Base-by-base conservation (phyloP, 2,113 vertebrate species). In the Rhipidura dahli region DNA sequence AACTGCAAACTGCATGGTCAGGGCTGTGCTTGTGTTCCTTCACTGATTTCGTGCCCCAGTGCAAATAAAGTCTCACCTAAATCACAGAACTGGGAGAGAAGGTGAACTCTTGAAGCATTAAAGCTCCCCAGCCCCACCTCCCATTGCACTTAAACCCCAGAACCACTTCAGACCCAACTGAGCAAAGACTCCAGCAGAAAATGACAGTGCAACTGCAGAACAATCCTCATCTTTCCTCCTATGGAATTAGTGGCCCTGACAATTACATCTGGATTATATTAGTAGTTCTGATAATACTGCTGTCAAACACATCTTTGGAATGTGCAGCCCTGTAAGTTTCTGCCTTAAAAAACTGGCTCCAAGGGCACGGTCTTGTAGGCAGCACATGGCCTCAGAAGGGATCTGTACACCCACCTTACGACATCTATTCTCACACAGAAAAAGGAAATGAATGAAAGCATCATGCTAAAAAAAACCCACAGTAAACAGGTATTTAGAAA, bases 271-370 rank as follows among this genome's bases (percentile, higher is more conserved):
- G 31, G n/a, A 65, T 77, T 83, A n/a, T 33, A n/a, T 33, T 5
- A 44, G 30, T 6, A 2, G 1, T 73, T 44, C 45, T 65, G 59
- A 27, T n/a, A n/a, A 57, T 10, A 35, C 0, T 20, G 17, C 7
- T 53, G 40, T 17, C 56, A 89, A 90, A 80, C 8, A n/a, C 47
- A 50, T 4, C 2, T 64, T 64, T 79, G 47, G 16, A 78, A 57
- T 1, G 5, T 13, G 27, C 35, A 87, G 7, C 75, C 1, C 13
- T 2, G 0, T 6, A 42, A 22, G 15, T 28, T 89, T 57, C 47
- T 75, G 23, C 11, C 24, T 82, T 63, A 33, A 63, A 60, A 84
- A 31, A 1, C 22, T 57, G 28, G 16, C 15, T 57, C 9, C 19
- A 30, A 57, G n/a, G 28, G 26, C 28, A 47, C 2, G 40, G 42